Evolutionary conservation across 2,888 invertebrate species (phyloP).

Genomic region (Epiblema foenella): DNA sequence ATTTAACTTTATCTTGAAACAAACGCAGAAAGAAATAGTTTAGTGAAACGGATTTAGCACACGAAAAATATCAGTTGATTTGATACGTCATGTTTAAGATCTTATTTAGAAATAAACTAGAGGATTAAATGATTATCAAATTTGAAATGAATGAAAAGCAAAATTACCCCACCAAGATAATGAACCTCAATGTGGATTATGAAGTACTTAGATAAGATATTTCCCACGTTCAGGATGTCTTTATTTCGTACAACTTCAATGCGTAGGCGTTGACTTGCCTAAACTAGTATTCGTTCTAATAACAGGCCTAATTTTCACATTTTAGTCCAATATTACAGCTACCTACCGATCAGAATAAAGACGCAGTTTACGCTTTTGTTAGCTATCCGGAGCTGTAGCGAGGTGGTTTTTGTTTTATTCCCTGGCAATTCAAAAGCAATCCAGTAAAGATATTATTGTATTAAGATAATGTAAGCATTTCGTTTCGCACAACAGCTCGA

Average conservation of each 20-base stretch:
- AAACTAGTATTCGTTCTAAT: not conserved
- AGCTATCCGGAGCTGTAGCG: slow-evolving; percentile 22
- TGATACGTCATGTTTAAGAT: too few relatives aligned
- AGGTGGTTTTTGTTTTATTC: slow-evolving; percentile 30
- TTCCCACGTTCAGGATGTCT: too few relatives aligned
- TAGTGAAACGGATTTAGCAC: not conserved
- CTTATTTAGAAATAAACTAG: too few relatives aligned
- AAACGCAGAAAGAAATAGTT: not conserved
- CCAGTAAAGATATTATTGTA: slow-evolving; percentile 33
- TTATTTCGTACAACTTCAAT: slow-evolving; percentile 1
- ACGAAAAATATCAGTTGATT: too few relatives aligned
- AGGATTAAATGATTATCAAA: too few relatives aligned
- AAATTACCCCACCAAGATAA: too few relatives aligned
- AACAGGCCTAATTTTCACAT: not conserved
- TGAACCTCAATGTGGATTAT: too few relatives aligned
- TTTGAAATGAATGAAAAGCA: too few relatives aligned
- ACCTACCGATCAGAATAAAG: slow-evolving; percentile 29
- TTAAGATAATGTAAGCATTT: slow-evolving; percentile 32
- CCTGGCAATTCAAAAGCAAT: slow-evolving; percentile 31
- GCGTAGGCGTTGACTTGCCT: not conserved
- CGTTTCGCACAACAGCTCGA: slow-evolving; percentile 2
- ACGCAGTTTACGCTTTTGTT: slow-evolving; percentile 32
- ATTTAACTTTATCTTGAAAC: not conserved
- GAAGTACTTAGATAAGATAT: too few relatives aligned
- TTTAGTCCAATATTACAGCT: slow-evolving; percentile 6